Evolutionary conservation across 2,113 vertebrate species (phyloP).

Genomic region (Ameiurus melas): DNA sequence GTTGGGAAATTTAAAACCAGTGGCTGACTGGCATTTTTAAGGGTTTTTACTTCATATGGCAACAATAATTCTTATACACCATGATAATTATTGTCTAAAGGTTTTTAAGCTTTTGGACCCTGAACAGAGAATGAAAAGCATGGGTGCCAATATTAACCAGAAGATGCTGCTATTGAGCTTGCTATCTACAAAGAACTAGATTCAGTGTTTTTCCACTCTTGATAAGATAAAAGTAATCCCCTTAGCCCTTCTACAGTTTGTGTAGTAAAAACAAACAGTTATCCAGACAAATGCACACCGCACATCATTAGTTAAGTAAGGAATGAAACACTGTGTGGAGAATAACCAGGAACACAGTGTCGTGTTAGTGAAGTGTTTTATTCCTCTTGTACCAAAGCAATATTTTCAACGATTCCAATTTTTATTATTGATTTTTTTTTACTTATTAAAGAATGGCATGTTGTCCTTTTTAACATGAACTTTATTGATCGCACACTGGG

Average conservation of each 20-base stretch:
- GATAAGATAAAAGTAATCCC: neutral
- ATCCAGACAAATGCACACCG: neutral
- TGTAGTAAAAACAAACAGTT: neutral
- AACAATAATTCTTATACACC: neutral
- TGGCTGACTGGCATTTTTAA: neutral
- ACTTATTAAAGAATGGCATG: too few species aligned
- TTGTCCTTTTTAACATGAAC: too few species aligned
- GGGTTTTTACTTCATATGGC: neutral
- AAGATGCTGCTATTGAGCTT: conserved; percentile 49
- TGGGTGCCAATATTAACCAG: conserved; percentile 14
- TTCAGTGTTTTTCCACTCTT: neutral
- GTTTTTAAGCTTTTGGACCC: neutral
- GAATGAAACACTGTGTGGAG: neutral
- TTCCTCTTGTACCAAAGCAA: too few species aligned
- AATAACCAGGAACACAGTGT: neutral
- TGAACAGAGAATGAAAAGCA: neutral
- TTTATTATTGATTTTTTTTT: too few species aligned
- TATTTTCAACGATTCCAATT: too few species aligned
- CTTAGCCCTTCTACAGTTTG: neutral
- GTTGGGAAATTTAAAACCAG: neutral
- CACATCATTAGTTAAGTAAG: neutral
- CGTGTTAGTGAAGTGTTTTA: too few species aligned
- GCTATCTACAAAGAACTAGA: neutral
- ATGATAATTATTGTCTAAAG: neutral
- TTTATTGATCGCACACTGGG: too few species aligned